Conservation (phyloP, 2,888 invertebrate species). For the Pecten maximus region DNA sequence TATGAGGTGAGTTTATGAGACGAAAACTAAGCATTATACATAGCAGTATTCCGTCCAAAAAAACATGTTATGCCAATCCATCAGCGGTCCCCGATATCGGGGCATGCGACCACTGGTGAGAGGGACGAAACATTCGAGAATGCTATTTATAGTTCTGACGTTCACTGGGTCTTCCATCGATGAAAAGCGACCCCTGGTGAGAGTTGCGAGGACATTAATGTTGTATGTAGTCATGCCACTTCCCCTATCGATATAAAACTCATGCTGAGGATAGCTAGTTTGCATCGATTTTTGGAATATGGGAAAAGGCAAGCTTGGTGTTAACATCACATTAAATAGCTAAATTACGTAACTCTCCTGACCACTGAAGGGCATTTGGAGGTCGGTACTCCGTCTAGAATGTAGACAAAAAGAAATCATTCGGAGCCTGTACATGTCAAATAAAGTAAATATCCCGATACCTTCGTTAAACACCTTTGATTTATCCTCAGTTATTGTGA, state of each 20-base stretch:
- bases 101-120: too few species aligned
- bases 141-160: too few species aligned
- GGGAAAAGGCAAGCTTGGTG: constrained; percentile 16
- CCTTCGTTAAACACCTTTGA: not conserved
- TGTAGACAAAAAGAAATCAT: not conserved
- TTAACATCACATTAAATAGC: constrained; percentile 1
- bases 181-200: not conserved
- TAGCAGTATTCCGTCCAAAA: too few species aligned
- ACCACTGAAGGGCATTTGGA: not conserved
- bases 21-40: too few species aligned
- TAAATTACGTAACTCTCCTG: constrained; percentile 20
- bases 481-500: not conserved
- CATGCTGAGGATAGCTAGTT: constrained; percentile 5
- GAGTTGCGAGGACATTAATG: not conserved
- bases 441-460: not conserved
- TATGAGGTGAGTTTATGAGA: too few species aligned
- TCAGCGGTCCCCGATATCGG: too few species aligned
- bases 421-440: not conserved
- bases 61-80: too few species aligned
- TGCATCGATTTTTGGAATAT: constrained; percentile 28
- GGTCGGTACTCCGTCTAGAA: not conserved
- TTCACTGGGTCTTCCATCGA: not conserved
- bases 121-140: too few species aligned
- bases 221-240: not conserved
- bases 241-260: constrained; percentile 5